Base-by-base conservation (phyloP, 2,113 vertebrate species). In the Alosa alosa region DNA sequence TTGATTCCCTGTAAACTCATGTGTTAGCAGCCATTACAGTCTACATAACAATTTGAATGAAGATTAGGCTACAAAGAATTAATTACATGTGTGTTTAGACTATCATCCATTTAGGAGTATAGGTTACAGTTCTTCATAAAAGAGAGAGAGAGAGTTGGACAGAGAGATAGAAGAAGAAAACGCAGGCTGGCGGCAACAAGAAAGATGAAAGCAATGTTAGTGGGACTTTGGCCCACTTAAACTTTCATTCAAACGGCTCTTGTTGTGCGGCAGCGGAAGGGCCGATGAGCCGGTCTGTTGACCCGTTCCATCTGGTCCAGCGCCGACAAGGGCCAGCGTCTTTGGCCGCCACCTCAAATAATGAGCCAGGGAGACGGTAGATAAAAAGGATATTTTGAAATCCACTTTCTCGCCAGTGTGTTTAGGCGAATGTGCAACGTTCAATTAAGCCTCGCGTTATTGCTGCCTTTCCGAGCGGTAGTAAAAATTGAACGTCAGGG, bases 361-460 rank as follows among this genome's bases (percentile, higher is more conserved):
- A 92, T 89, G 86, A 86, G 22, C 86, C 81, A 72, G 7, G 64
- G 13, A 68, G 64, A 20, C 22, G 50, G 82, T 83, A 91, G 89
- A 93, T 92, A 86, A 91, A 93, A 83, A 85, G 22, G 83, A 91
- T 87, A 86, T 90, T 90, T 89, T 87, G 52, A 90, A 90, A 89
- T 92, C 84, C 89, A 92, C 89, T 92, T 91, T 90, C 84, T 85
- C 90, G 90, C 84, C 87, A 93, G 92, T 93, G 91, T 91, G 90
- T 94, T 91, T 92, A 90, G 92, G 93, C 85, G 87, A 87, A 92
- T 90, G 75, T 84, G 10, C 64, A 93, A 93, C 87, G 36, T 91
- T 92, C 87, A 93, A 90, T 93, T 91, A 93, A 89, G 92, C 90
- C 90, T 89, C 82, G 88, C 86, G 86, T 93, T 92, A 92, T 90